Percentiles rank a stretch among this genome's conserved stretches.
Conservation (phyloP, 2,113 vertebrate species). For the Zootoca vivipara region DNA sequence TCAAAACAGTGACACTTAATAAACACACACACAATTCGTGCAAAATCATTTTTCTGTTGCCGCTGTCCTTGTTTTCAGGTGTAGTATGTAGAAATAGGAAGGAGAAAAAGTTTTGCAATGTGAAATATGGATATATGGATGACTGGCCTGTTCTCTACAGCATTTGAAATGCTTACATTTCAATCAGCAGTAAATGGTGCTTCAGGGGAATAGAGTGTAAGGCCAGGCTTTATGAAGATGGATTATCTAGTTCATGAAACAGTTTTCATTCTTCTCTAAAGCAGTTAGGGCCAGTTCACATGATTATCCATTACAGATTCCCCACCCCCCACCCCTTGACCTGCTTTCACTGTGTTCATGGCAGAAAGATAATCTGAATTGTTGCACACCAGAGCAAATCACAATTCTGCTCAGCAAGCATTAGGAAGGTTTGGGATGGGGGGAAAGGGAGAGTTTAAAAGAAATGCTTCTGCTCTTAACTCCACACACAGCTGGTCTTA, state of each 20-base stretch:
- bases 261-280: not conserved
- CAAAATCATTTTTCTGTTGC: not conserved
- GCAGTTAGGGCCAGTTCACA: not conserved
- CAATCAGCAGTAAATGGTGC: not conserved
- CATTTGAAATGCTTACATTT: constrained; percentile 1
- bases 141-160: not conserved
- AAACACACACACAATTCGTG: not conserved
- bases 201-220: not conserved
- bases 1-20: not conserved
- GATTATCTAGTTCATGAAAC: not conserved
- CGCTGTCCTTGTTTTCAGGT: not conserved
- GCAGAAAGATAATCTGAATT: not conserved
- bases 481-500: not conserved
- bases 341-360: not conserved
- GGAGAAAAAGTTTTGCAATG: constrained; percentile 12
- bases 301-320: not conserved
- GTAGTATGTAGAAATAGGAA: not conserved
- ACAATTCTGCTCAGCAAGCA: not conserved
- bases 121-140: not conserved
- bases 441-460: not conserved
- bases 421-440: not conserved
- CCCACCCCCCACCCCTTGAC: not conserved
- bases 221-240: not conserved
- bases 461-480: not conserved
- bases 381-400: not conserved